Evolutionary conservation across 2,113 vertebrate genomes (phyloP), one percentile per base, ranked within the genome.

Genomic region (Neodontobutis hainanensis): DNA sequence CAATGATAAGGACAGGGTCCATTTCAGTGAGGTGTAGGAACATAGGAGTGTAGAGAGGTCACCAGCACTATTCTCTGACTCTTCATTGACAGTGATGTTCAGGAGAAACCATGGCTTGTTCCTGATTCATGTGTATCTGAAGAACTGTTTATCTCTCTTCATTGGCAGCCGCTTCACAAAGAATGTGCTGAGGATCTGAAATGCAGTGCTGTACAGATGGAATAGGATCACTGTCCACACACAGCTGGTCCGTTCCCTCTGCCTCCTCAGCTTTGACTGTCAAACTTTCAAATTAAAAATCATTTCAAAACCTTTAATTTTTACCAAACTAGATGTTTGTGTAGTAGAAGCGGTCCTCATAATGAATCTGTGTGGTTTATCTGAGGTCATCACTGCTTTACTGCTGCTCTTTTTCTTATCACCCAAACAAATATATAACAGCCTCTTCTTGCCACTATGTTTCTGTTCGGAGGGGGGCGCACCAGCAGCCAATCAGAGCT

Each of bases 401-500:
- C 42, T 0, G 8, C 43, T 60, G 44, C 10, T 50, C 6, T 70
- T n/a, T n/a, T n/a, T 70, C 57, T 59, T 8, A 4, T 73, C 27
- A 64, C n/a, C 55, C 35, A 62, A 6, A 8, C 46, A 78, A 42
- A 58, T 11, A 11, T 19, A 77, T 5, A 16, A 51, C 38, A 27
- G 14, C 8, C 15, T 56, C 38, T 5, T 27, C 27, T 77, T 71
- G 40, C 51, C 46, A 12, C 58, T 9, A 0, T 46, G 47, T 44
- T 60, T 14, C 42, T 77, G 15, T 19, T 6, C 42, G 4, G 62
- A 60, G 81, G 74, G 70, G 78, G 80, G 51, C 15, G 36, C 58
- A 11, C n/a, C 19, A 42, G 4, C 40, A 77, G 68, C 91, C 90
- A 90, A 90, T 93, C 85, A 81, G 59, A 59, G 75, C 34, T 3